Base-by-base conservation (phyloP, 2,113 vertebrate species). In the Sprattus sprattus region DNA sequence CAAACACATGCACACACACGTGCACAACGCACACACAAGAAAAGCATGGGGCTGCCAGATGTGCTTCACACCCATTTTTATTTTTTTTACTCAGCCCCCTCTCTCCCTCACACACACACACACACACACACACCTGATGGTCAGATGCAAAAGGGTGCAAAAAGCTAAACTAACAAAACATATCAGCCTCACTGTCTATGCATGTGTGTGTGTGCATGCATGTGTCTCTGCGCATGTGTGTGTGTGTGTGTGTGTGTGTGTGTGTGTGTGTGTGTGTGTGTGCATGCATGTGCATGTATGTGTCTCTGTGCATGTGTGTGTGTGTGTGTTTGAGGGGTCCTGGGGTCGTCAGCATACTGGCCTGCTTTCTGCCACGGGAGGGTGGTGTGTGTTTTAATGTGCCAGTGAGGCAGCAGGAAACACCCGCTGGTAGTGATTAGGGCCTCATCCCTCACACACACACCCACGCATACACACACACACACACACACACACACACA, bases 371-470 rank as follows among this genome's bases (percentile, higher is more conserved):
- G 87, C 85, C 47, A 88, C 46, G 52, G 83, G 83, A 16, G 78
- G 75, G 60, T 50, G 81, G 32, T 32, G 50, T 83, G 46, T 49
- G 75, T 80, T 39, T 67, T 87, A 78, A 83, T 22, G 49, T 45
- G 18, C 39, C 78, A 16, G 32, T 82, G 81, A 83, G 78, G 85
- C 39, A 50, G 67, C 85, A 89, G 88, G 88, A 90, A 89, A 71
- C 80, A 85, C 60, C 84, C 86, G 83, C 85, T 87, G 87, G 64
- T 89, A 75, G 85, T 89, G 89, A 90, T 88, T 88, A 89, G 67
- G 78, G 85, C 54, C 47, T 46, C 81, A 39, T 45, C 80, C 28
- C 39, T 85, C 57, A 32, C 87, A 64, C 64, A 80, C 10, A 84
- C 85, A 81, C 54, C 22, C 57, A 60, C 57, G n/a, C 57, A 60